Base-by-base conservation (phyloP, 2,113 vertebrate genomes). In the Heterochromis multidens region DNA sequence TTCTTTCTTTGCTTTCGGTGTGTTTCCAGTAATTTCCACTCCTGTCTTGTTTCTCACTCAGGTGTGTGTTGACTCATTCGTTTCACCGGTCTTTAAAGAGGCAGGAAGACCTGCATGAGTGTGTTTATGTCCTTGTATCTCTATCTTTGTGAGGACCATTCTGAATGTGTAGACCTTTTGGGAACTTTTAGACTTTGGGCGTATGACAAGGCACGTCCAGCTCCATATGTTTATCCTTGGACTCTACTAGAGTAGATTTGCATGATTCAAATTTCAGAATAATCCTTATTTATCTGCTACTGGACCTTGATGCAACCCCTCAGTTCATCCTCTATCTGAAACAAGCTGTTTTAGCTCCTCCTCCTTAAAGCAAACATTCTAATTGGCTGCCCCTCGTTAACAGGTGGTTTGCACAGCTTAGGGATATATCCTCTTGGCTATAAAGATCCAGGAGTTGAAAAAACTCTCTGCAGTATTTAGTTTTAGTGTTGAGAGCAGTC, bases 1-100 rank as follows among this genome's bases (percentile, higher is more conserved):
- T 74, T 62, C 54, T 57, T 49, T 40, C 54, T 58, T 59, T 29
- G 76, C 29, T 60, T 33, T 35, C 77, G 4, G 5, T 19, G 29
- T 62, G 31, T 70, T 86, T 92, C 84, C 88, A 81, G 88, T 87
- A 84, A 89, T 87, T 86, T 91, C 83, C 87, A 76, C 79, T 79
- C 76, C 81, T 35, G 62, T 60, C 85, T 46, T 84, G 87, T 89
- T 90, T 89, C 76, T 85, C 91, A 83, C 77, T 88, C 87, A 84
- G 87, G 87, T 90, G 87, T 93, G 67, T 87, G 87, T 81, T 79
- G 62, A 86, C 81, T 79, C 46, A 21, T 27, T 78, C 40, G 35
- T 77, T 33, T 56, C 70, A 25, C 3, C 10, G 3, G 58, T 27
- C 85, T 81, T 83, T 81, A 63, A 58, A 46, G 56, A 72, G 43